Evolutionary conservation across 2,113 vertebrate genomes (phyloP).

Genomic region (Mormyrus lacerda): DNA sequence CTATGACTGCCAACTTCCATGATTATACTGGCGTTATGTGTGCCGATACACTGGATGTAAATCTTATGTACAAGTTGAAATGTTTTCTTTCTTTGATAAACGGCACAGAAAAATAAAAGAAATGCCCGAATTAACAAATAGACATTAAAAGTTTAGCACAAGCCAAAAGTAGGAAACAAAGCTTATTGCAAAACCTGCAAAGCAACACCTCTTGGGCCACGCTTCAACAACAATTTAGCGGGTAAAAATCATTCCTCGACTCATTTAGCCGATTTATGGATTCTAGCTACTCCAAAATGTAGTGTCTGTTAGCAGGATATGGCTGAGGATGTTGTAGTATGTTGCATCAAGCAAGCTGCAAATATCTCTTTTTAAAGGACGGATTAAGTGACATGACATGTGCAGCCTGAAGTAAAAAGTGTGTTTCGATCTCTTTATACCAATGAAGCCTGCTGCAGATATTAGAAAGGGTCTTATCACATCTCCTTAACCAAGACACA

Average conservation of each 20-base stretch:
- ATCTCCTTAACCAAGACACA: background rate
- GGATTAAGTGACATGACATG: background rate
- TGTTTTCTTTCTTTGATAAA: background rate
- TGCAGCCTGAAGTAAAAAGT: background rate
- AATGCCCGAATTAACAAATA: background rate
- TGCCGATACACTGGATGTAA: background rate
- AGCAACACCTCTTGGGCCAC: background rate
- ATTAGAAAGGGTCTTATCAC: background rate
- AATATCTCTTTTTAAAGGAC: background rate
- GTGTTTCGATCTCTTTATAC: background rate
- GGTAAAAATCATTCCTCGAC: background rate
- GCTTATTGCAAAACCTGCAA: background rate
- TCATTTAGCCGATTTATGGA: background rate
- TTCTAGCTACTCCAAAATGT: background rate
- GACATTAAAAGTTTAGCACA: background rate
- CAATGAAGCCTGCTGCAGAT: background rate
- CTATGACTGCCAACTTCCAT: background rate
- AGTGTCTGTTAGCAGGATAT: background rate
- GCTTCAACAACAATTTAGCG: background rate
- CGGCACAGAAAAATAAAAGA: background rate
- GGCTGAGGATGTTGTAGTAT: background rate
- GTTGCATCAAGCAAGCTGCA: background rate
- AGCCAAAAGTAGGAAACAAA: background rate
- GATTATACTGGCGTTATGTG: background rate
- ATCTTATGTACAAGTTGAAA: background rate